A percentile compares a stretch with the other conserved stretches of the same genome.
Conservation (phyloP, 2,113 vertebrate genomes). For the Rattus rattus region DNA sequence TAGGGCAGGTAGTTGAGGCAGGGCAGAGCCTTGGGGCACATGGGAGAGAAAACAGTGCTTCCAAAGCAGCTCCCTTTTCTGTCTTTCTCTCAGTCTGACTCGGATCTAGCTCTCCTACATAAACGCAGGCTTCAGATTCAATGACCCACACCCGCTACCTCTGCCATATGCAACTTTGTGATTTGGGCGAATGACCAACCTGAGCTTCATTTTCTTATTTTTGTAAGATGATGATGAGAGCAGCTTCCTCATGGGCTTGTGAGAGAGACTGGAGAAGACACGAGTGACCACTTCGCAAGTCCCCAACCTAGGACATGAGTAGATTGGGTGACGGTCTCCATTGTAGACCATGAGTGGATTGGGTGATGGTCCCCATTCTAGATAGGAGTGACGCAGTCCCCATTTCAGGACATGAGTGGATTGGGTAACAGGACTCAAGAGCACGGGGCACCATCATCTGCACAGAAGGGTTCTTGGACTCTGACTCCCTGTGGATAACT, state of each 20-base stretch:
- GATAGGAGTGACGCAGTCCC: neutral
- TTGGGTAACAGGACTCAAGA: accelerated
- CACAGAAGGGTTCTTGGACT: neutral
- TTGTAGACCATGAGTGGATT: too few species aligned
- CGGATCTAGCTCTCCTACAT: neutral
- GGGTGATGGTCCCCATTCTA: too few species aligned
- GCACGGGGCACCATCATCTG: accelerated
- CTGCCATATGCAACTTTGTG: neutral
- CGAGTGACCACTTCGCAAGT: too few species aligned
- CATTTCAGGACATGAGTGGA: neutral
- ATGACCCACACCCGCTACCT: neutral
- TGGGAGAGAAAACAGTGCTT: neutral
- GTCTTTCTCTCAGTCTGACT: neutral
- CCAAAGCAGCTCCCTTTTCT: neutral
- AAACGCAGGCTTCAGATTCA: neutral
- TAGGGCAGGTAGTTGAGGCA: neutral
- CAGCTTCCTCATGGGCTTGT: too few species aligned
- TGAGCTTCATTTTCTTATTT: slow-evolving; percentile 13
- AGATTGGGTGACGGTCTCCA: too few species aligned
- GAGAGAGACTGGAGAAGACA: too few species aligned
- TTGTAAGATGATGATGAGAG: neutral
- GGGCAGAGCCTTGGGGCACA: neutral
- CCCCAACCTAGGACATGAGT: too few species aligned
- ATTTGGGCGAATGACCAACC: neutral
- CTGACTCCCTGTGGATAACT: neutral